phyloP scores from a whole-genome alignment of 2,113 vertebrate species.

The Argyrosomus japonicus region DNA sequence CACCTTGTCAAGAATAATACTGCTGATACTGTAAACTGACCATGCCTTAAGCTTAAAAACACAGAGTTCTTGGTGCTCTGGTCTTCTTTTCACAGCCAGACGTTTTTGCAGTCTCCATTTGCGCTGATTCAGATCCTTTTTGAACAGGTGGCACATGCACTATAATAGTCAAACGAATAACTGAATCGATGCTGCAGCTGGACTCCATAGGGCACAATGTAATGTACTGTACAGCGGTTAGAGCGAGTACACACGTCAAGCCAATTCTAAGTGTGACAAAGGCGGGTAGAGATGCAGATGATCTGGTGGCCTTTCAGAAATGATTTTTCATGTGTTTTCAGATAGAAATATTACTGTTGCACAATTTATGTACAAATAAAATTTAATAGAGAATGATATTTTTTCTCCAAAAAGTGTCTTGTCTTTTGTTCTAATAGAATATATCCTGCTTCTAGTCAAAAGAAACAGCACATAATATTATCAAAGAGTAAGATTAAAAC shows the following conservation, averaged over 20 bases:
- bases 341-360: slow-evolving; percentile 69
- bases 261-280: slow-evolving; percentile 50
- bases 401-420: slow-evolving; percentile 22
- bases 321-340: slow-evolving; percentile 71
- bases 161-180: slow-evolving; percentile 38
- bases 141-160: slow-evolving; percentile 60
- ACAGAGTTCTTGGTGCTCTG: slow-evolving; percentile 57
- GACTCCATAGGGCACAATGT: slow-evolving; percentile 70
- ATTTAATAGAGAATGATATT: slow-evolving; percentile 77
- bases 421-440: too few relatives aligned
- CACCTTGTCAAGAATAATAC: slow-evolving; percentile 21
- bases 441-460: too few relatives aligned
- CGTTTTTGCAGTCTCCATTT: slow-evolving; percentile 54
- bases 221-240: slow-evolving; percentile 63
- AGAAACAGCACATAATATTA: too few relatives aligned
- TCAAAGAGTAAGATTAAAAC: too few relatives aligned
- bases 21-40: slow-evolving; percentile 57
- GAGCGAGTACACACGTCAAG: slow-evolving; percentile 52
- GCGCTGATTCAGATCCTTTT: slow-evolving; percentile 56
- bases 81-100: slow-evolving; percentile 61
- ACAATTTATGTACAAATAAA: slow-evolving; percentile 85
- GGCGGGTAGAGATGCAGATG: slow-evolving; percentile 39
- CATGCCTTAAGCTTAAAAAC: slow-evolving; percentile 73
- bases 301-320: slow-evolving; percentile 73
- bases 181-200: slow-evolving; percentile 69